Percentiles rank a stretch among this genome's conserved stretches.
Evolutionary conservation across 1,140 invertebrate genomes (phyloP).

Genomic region (Sitobion miscanthi): DNA sequence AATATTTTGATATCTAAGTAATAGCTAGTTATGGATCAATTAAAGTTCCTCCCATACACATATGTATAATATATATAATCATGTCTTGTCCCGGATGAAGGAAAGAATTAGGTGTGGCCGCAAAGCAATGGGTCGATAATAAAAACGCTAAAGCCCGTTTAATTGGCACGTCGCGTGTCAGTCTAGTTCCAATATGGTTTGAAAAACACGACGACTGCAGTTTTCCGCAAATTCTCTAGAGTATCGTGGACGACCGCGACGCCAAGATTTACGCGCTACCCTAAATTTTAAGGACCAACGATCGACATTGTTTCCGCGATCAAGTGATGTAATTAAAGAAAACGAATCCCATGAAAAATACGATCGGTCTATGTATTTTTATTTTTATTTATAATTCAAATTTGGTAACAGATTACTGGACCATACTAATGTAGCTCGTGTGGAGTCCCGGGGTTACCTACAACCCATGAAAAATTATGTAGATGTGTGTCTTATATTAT

Average conservation of each 20-base stretch:
- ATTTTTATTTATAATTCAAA: neutral
- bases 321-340: neutral
- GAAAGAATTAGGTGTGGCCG: neutral
- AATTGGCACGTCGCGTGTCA: neutral
- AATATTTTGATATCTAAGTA: neutral
- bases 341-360: neutral
- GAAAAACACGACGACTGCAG: neutral
- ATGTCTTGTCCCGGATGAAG: neutral
- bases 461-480: neutral
- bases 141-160: neutral
- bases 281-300: neutral
- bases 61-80: neutral
- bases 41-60: neutral
- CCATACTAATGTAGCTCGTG: neutral
- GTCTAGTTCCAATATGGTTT: neutral
- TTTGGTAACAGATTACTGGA: neutral
- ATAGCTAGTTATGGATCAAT: neutral
- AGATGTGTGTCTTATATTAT: neutral
- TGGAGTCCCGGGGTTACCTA: neutral
- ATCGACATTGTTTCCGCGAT: neutral
- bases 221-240: neutral
- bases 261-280: neutral
- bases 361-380: neutral
- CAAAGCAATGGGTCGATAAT: neutral
- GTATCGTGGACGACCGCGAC: neutral